Evolutionary conservation across 2,888 invertebrate genomes (phyloP), one percentile per base, ranked within the genome.

Genomic region (Troides oblongomaculatus): DNA sequence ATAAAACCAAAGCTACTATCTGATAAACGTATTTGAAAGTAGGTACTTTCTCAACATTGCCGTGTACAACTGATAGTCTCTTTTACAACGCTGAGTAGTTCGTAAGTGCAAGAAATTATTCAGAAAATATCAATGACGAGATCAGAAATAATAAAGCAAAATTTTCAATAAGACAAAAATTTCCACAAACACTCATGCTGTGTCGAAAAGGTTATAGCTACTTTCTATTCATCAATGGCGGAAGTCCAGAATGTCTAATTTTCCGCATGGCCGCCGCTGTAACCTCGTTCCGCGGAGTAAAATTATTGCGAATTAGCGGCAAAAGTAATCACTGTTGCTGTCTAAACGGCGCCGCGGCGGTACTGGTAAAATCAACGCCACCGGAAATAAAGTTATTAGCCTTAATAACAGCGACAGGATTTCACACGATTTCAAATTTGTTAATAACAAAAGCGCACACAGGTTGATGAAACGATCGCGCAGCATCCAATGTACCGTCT

Each of bases 331-430:
- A 23, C 57, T 12, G 57, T 58, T 18, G 23, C 23, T 7, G 57
- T 7, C 36, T 60, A 5, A 36, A 59, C 58, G 25, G 21, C 30
- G 4, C 14, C 59, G 60, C 5, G 23, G 71, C 68, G 71, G 69
- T 74, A 74, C 74, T 75, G 72, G 72, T 67, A 75, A 72, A 72
- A 73, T 23, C 23, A n/a, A 23, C 57, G 21, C 7, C 6, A 58
- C 23, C 23, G 23, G 57, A 23, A 58, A 58, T 56, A 21, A 18
- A 56, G 21, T 58, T 58, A 58, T 53, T 18, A 53, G 53, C 53
- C 53, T 53, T 53, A 53, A 53, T n/a, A n/a, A 1, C 2, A 5
- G n/a, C 53, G n/a, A n/a, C 5, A 53, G 53, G 7, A 53, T 53
- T 18, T 18, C 53, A 46, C 53, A 53, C 18, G n/a, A n/a, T 53